phyloP scores from a whole-genome alignment of 2,797 vertebrate species.

The Spatula clypeata region DNA sequence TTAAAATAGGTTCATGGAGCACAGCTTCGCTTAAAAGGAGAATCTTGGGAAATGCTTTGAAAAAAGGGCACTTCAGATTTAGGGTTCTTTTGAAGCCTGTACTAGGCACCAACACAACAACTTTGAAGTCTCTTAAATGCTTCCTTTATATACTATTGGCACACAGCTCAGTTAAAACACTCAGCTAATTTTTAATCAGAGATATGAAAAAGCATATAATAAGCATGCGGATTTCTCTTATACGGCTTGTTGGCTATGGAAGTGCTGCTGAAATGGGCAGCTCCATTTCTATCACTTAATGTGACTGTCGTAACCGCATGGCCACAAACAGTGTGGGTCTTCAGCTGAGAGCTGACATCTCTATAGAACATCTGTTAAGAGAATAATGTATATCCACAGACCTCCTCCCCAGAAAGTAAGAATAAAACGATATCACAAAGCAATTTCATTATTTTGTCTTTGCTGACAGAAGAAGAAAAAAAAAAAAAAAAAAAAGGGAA shows the following conservation, averaged over 20 bases:
- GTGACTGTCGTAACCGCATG: not conserved
- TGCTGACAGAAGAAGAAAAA: not conserved
- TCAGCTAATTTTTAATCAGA: slow-evolving; percentile 43
- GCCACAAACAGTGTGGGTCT: slow-evolving; percentile 40
- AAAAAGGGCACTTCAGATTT: not conserved
- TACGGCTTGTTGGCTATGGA: not conserved
- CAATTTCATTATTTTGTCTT: not conserved
- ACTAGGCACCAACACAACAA: not conserved
- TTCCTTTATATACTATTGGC: not conserved
- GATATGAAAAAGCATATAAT: not conserved
- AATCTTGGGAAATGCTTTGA: not conserved
- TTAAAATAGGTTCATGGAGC: not conserved
- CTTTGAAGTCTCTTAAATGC: slow-evolving; percentile 14
- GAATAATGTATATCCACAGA: not conserved
- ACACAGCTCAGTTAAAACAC: not conserved
- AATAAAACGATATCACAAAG: not conserved
- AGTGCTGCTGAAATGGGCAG: not conserved
- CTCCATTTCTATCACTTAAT: not conserved
- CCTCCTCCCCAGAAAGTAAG: not conserved
- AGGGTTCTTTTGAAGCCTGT: not conserved
- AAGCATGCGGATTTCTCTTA: not conserved
- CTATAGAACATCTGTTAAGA: slow-evolving; percentile 5
- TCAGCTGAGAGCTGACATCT: slow-evolving; percentile 21
- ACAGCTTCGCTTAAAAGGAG: not conserved
- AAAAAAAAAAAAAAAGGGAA: not conserved